Percentiles rank a stretch among this genome's conserved stretches.
Evolutionary conservation across 2,888 invertebrate species (phyloP).

Genomic region (Busseola fusca): DNA sequence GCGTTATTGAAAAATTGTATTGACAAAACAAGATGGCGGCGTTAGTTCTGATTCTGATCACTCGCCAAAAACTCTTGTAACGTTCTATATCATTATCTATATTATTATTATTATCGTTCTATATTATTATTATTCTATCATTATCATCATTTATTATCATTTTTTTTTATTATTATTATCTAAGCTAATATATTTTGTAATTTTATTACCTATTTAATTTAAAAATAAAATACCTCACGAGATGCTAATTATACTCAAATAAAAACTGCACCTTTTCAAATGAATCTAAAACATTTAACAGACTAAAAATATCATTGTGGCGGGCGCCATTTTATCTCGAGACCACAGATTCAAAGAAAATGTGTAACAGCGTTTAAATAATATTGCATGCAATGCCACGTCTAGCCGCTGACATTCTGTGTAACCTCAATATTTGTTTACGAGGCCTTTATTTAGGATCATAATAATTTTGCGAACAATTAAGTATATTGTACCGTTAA

Average conservation of each 20-base stretch:
- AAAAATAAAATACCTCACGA: neutral
- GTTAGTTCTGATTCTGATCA: neutral
- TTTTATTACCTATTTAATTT: neutral
- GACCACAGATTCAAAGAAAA: neutral
- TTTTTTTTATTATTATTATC: too few relatives aligned
- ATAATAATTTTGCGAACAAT: slow-evolving; percentile 13
- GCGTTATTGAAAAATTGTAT: neutral
- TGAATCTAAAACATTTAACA: neutral
- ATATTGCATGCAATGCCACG: slow-evolving; percentile 1
- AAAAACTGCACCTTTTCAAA: neutral
- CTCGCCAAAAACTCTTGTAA: neutral
- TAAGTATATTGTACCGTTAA: neutral
- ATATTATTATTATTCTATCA: too few relatives aligned
- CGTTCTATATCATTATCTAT: too few relatives aligned
- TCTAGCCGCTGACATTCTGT: slow-evolving; percentile 8
- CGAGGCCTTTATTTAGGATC: neutral
- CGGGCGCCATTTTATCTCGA: neutral
- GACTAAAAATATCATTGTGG: neutral
- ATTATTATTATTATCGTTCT: too few relatives aligned
- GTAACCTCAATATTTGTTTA: slow-evolving; percentile 9
- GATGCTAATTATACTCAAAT: neutral
- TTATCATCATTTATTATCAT: too few relatives aligned
- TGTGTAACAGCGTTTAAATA: neutral
- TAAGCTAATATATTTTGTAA: neutral
- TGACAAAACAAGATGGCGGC: neutral